Base-by-base conservation (phyloP, 2,888 invertebrate species). In the Mycalesis mineus region DNA sequence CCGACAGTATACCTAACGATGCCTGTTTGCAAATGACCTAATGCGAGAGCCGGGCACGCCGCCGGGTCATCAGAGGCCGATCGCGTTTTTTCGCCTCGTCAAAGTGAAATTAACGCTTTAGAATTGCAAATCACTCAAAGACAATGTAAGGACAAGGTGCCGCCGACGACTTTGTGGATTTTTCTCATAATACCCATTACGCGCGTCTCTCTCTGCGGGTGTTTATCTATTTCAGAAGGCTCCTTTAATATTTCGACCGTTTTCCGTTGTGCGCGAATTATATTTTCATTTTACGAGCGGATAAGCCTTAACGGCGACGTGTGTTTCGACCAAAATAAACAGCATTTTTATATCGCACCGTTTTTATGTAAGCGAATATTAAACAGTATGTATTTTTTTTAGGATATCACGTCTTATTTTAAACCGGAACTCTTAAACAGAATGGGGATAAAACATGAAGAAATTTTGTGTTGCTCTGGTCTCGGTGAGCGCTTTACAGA, bases 91-190 rank as follows among this genome's bases (percentile, higher is more conserved):
- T 75, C 81, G 83, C 78, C 78, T 77, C 84, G 82, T 86, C 88
- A 88, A 87, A 85, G 88, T 80, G 75, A 87, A 88, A 88, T 88
- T 88, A 88, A 80, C 84, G 85, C 80, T 74, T 83, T 85, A 78
- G 86, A 88, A 84, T 88, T 88, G 88, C 87, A 88, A 88, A 88
- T 88, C 84, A 86, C 77, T 75, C 74, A 70, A 68, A 77, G 77
- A 82, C 83, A 85, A 85, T 84, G 86, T 83, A 84, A 86, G 77
- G 82, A 82, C 84, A 80, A 81, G 80, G 75, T 77, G 76, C 75
- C 61, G 62, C 63, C 79, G 73, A 63, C 70, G 74, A 77, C 76
- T 74, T 70, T 84, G 84, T 84, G 74, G 81, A 82, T 84, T 85
- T 85, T 85, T 83, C 80, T 83, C 78, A 80, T 85, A 81, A 82